Evolutionary conservation across 37 sponge, comb jelly and placozoan genomes (phyloP).

Genomic region (Beroe forskalii): DNA sequence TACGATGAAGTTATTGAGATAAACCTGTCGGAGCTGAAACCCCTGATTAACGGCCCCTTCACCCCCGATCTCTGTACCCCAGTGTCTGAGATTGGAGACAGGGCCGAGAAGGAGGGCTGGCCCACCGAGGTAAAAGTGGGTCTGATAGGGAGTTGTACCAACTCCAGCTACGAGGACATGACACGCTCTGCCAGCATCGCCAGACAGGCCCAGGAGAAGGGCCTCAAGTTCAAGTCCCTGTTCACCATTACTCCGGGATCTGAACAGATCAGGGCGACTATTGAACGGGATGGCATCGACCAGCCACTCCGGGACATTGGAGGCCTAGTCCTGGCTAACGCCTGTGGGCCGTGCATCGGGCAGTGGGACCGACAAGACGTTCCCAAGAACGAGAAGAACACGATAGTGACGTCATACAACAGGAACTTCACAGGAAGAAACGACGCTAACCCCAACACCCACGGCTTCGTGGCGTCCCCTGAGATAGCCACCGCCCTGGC

Average conservation of each 20-base stretch:
- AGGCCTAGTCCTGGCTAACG: slow-evolving; percentile 96
- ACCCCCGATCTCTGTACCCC: slow-evolving; percentile 97
- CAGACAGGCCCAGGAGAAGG: slow-evolving; percentile 88
- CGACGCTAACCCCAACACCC: slow-evolving; percentile 95
- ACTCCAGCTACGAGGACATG: slow-evolving; percentile 99
- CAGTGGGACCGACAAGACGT: slow-evolving; percentile 98
- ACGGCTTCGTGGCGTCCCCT: slow-evolving; percentile 96
- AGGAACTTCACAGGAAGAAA: slow-evolving; percentile 99
- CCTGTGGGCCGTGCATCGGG: slow-evolving; percentile 99
- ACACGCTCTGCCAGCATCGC: slow-evolving; percentile 91
- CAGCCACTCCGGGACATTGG: slow-evolving; percentile 87
- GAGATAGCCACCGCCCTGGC: slow-evolving; percentile 98
- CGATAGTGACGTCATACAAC: slow-evolving; percentile 98
- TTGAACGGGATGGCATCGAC: slow-evolving; percentile 87
- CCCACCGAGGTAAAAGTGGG: slow-evolving; percentile 97
- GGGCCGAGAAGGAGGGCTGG: slow-evolving; percentile 93
- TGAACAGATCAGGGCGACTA: slow-evolving; percentile 99
- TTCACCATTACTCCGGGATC: slow-evolving; percentile 99
- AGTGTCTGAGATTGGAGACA: slow-evolving; percentile 81
- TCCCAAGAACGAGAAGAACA: slow-evolving; percentile 97
- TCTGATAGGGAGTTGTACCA: slow-evolving; percentile 98
- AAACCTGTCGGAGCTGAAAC: slow-evolving; percentile 90
- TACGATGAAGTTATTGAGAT: slow-evolving; percentile 94
- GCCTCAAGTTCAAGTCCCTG: slow-evolving; percentile 84
- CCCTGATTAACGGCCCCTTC: slow-evolving; percentile 98